These are phyloP conservation scores for Gnatocerus cornutus DNA, from an alignment of 2,888 invertebrate genomes.

Conservation along the genomic window DNA sequence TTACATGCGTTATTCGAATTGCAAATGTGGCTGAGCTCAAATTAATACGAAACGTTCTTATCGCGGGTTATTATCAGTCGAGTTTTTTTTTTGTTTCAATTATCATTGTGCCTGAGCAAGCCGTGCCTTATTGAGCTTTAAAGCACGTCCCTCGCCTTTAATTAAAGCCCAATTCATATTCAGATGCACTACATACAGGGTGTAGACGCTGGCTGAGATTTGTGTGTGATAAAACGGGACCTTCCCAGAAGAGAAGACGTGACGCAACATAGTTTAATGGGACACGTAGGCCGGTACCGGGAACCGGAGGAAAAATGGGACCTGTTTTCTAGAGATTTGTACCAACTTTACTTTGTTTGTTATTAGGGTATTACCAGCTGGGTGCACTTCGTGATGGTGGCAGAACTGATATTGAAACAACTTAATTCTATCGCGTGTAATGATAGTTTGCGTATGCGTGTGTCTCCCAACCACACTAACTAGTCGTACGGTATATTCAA, in stretches of 20 bases:
- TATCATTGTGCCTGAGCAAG: slow-evolving; percentile 20
- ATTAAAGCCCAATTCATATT: slow-evolving; percentile 53
- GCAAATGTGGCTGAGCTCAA: slow-evolving; percentile 44
- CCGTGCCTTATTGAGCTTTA: slow-evolving; percentile 37
- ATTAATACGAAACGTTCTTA: slow-evolving; percentile 44
- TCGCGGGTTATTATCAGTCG: slow-evolving; percentile 29
- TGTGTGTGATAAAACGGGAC: slow-evolving; percentile 42
- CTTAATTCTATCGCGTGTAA: slow-evolving; percentile 50
- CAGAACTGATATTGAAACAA: slow-evolving; percentile 49
- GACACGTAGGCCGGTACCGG: slow-evolving; percentile 34
- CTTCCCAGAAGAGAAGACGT: slow-evolving; percentile 48
- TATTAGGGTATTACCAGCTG: slow-evolving; percentile 19
- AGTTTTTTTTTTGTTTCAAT: slow-evolving; percentile 35
- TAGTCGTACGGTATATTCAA: slow-evolving; percentile 52
- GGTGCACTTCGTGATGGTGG: slow-evolving; percentile 40
- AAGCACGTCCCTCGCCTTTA: slow-evolving; percentile 47
- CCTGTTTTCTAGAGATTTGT: slow-evolving; percentile 1
- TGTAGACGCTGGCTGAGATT: slow-evolving; percentile 38
- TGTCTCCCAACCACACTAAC: slow-evolving; percentile 43
- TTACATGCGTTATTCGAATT: slow-evolving; percentile 47
- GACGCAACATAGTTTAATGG: slow-evolving; percentile 36
- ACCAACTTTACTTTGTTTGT: slow-evolving; percentile 1
- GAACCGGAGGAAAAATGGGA: slow-evolving; percentile 26
- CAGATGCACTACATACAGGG: slow-evolving; percentile 50
- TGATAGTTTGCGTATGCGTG: slow-evolving; percentile 54